Percentiles rank a stretch among this genome's conserved stretches.
Conservation (phyloP, 2,888 invertebrate genomes). For the Xanthorhoe spadicearia region DNA sequence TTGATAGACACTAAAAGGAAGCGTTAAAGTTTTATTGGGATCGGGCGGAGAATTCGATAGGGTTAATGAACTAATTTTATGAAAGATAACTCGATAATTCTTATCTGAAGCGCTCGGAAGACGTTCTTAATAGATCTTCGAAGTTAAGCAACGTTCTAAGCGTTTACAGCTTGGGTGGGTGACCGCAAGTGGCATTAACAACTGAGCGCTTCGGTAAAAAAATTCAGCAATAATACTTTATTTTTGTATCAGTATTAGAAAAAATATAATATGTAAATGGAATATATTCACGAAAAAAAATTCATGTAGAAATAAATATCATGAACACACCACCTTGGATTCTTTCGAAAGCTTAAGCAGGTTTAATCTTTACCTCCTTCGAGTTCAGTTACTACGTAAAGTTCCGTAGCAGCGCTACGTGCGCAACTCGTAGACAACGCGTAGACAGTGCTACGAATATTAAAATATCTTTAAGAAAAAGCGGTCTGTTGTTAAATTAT, state of each 20-base stretch:
- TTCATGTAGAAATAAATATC: not conserved
- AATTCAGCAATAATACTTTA: too few relatives aligned
- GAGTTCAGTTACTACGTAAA: not conserved
- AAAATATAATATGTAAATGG: not conserved
- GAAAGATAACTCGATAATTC: not conserved
- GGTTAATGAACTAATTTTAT: not conserved
- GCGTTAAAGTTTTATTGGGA: not conserved
- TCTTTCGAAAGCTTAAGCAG: not conserved
- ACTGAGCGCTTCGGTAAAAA: too few relatives aligned
- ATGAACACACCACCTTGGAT: not conserved
- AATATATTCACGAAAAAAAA: not conserved
- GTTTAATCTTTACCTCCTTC: not conserved
- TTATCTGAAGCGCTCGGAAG: not conserved
- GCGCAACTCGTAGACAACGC: not conserved
- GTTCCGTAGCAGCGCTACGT: conserved; percentile 4
- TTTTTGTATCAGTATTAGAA: too few relatives aligned
- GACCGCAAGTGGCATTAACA: too few relatives aligned
- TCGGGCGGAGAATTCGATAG: not conserved
- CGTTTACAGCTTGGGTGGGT: too few relatives aligned
- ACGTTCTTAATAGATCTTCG: too few relatives aligned
- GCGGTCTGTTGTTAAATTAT: not conserved
- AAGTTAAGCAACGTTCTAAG: too few relatives aligned
- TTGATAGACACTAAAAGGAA: not conserved
- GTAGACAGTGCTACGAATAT: conserved; percentile 3
- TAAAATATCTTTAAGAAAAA: not conserved